Base-by-base conservation (phyloP, 2,113 vertebrate species). In the Suricata suricatta region DNA sequence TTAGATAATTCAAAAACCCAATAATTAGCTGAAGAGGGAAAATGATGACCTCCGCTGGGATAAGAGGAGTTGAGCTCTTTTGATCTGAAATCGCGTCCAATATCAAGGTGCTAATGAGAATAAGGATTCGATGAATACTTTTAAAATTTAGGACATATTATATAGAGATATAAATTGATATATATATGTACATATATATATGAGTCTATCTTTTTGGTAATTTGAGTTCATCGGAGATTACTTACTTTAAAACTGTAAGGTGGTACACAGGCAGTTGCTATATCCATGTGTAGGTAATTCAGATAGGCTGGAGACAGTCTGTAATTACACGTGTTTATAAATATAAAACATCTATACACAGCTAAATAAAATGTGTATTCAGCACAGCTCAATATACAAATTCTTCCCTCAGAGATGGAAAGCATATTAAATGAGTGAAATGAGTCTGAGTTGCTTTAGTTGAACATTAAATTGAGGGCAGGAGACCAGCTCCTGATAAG, bases 401-500 rank as follows among this genome's bases (percentile, higher is more conserved):
- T 88, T 64, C 11, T 93, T 63, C 87, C 64, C 50, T 76, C 50
- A 19, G 44, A 83, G 63, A 64, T 79, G 63, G 23, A 74, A 87
- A 68, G n/a, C 60, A 52, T 66, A 88, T 84, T 29, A 88, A 88
- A 38, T 83, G 79, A 87, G 35, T 88, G 92, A 92, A 93, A 88
- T 33, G 64, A 82, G 6, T 23, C 68, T 9, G 35, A 84, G 6
- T 92, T 92, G 16, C 68, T 97, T 80, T 91, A 94, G 84, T 96
- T 97, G 96, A 96, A 96, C 50, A 91, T 97, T 96, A 95, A 77
- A 29, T 68, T 50, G 86, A 91, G 72, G 83, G 60, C 41, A 52
- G 89, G 90, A 63, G 68, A 76, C 77, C 52, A 95, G 44, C 7
- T 8, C 44, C 89, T 97, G 95, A 97, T 97, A 98, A 96, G 72